These are phyloP conservation scores for Drosophila yooni DNA, from an alignment of 2,888 invertebrate genomes.

Conservation along the genomic window DNA sequence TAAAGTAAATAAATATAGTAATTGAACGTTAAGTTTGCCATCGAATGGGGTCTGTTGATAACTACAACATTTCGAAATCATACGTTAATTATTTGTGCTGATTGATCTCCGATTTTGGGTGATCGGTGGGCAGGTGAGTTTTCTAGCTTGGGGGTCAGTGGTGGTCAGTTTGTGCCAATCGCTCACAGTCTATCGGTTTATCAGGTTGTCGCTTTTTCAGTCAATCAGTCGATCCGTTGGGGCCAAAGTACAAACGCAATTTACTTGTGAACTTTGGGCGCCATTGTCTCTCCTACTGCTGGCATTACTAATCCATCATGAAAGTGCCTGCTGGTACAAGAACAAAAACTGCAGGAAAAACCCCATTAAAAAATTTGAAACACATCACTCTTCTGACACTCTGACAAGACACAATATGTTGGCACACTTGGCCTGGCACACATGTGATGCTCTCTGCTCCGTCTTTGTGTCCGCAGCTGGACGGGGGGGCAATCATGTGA, in stretches of 20 bases:
- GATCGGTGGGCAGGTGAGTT: constrained; percentile 10
- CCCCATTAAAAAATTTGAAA: constrained; percentile 57
- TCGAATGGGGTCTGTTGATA: constrained; percentile 24
- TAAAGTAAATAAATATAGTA: constrained; percentile 18
- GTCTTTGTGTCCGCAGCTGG: constrained; percentile 50
- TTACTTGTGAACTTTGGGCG: constrained; percentile 14
- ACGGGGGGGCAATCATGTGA: constrained; percentile 51
- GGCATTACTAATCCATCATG: constrained; percentile 45
- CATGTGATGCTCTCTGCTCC: constrained; percentile 11
- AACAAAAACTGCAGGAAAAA: constrained; percentile 26
- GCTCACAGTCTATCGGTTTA: constrained; percentile 4
- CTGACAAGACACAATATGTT: constrained; percentile 66
- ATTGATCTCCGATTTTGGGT: constrained; percentile 42
- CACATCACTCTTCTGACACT: constrained; percentile 72
- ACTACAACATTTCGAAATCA: constrained; percentile 48
- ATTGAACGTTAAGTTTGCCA: constrained; percentile 20
- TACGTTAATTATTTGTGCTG: constrained; percentile 58
- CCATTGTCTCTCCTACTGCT: constrained; percentile 1
- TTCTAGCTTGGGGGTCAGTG: constrained; percentile 12
- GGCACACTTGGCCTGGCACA: constrained; percentile 36
- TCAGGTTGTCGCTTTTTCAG: neutral
- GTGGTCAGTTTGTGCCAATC: constrained; percentile 15
- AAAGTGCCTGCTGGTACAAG: constrained; percentile 18
- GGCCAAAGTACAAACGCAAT: constrained; percentile 5
- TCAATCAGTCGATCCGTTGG: neutral